Evolutionary conservation across 2,797 vertebrate species (phyloP), one percentile per base, ranked within the genome.

Genomic region (Salarias fasciatus): DNA sequence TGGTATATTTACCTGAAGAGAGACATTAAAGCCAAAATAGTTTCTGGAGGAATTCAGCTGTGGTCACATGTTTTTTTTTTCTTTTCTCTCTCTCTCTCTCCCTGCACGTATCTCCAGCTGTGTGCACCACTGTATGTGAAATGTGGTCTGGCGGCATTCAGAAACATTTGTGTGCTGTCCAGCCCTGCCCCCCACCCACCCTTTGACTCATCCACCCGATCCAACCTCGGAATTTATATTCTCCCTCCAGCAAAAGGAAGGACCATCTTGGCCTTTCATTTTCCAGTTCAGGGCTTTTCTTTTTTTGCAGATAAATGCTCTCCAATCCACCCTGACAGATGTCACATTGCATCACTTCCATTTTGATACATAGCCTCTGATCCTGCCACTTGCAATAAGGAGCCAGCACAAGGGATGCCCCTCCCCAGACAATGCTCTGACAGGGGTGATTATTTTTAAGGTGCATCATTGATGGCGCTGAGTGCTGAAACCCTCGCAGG

Each of bases 261-360:
- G 83, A 88, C 86, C 83, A 80, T 92, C 90, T 79, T 89, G 86
- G 88, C 74, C 92, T 94, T 94, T 92, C 90, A 93, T 93, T 94
- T 94, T 94, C 90, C 92, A 93, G 94, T 94, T 94, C 92, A 94
- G 61, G 85, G 92, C 92, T 83, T 90, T 87, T 83, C 70, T 84
- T 88, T 89, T 89, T 88, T 83, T 85, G 57, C 89, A 88, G 90
- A 89, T 84, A 93, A 93, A 92, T 92, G 91, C 91, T 93, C 85
- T 85, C 88, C 92, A 88, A 86, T 94, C 84, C 78, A 86, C 90
- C 85, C 85, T 93, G 94, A 94, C 90, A 87, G 82, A 89, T 82
- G 92, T 94, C 95, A 93, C 89, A 81, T 93, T 89, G 79, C 89
- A 92, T 94, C 75, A 86, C 86, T 71, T 91, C 69, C 86, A 83